Evolutionary conservation across 2,113 vertebrate species (phyloP).

Genomic region (Sigmodon hispidus): DNA sequence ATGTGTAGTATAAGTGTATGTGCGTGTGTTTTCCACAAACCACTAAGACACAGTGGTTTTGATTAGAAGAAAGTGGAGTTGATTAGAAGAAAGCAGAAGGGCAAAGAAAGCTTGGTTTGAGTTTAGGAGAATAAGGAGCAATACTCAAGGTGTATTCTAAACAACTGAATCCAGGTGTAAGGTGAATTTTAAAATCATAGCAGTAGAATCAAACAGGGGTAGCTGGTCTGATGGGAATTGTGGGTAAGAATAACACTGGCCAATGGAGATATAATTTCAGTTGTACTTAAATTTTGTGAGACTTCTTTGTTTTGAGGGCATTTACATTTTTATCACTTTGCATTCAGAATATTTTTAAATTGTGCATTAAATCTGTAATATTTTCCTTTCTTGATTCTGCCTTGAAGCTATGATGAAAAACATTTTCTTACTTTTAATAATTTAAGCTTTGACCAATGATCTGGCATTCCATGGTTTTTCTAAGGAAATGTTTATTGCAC

Average conservation of each 20-base stretch:
- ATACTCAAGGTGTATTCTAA: background rate
- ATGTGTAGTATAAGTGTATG: background rate
- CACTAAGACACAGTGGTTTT: background rate
- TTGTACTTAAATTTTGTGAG: background rate
- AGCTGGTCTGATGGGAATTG: background rate
- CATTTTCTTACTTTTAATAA: background rate
- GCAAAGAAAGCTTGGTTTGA: background rate
- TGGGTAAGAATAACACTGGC: background rate
- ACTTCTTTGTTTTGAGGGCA: background rate
- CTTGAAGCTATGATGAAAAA: background rate
- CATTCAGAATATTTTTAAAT: background rate
- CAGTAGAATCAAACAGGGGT: background rate
- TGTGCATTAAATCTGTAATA: background rate
- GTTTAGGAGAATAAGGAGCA: background rate
- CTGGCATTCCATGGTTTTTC: background rate
- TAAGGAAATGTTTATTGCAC: background rate
- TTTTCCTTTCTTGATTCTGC: background rate
- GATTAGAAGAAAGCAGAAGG: background rate
- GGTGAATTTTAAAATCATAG: background rate
- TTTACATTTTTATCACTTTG: background rate
- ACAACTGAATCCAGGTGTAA: background rate
- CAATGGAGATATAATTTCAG: background rate
- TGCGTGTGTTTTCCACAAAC: background rate
- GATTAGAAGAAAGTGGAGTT: background rate
- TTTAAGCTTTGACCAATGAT: background rate